These are phyloP conservation scores for Eupithecia vulgata DNA, from an alignment of 2,888 invertebrate species.

Conservation along the genomic window DNA sequence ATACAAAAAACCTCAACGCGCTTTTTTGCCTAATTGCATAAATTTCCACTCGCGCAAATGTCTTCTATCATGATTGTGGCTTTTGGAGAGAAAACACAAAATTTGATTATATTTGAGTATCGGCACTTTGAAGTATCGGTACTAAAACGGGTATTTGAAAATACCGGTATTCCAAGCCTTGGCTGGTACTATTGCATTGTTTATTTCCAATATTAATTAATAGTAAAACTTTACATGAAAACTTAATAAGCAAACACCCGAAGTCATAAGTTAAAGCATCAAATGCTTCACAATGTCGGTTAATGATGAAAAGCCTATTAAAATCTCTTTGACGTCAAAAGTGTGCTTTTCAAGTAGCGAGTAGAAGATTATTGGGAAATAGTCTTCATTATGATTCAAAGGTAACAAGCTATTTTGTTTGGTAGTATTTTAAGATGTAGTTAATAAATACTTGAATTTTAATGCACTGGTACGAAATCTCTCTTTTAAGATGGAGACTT, in stretches of 20 bases:
- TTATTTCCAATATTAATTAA: background rate
- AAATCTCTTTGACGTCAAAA: conserved; percentile 13
- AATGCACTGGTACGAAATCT: background rate
- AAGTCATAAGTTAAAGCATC: background rate
- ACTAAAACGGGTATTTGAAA: too few species aligned
- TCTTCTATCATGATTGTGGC: too few species aligned
- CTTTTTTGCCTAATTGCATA: too few species aligned
- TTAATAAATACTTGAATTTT: background rate
- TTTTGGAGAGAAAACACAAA: too few species aligned
- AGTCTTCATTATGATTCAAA: background rate
- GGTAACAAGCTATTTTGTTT: background rate
- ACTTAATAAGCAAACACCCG: background rate
- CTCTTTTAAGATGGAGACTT: too few species aligned
- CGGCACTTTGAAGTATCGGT: too few species aligned
- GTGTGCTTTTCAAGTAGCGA: background rate
- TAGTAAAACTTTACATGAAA: background rate
- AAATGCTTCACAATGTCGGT: background rate
- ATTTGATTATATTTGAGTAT: too few species aligned
- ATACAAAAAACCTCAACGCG: too few species aligned
- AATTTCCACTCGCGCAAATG: too few species aligned
- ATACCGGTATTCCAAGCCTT: too few species aligned
- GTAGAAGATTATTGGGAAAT: background rate
- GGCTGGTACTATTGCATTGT: background rate
- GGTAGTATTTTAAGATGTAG: background rate
- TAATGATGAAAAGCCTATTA: conserved; percentile 24